Evolutionary conservation across 2,113 vertebrate genomes (phyloP).

Genomic region (Strigops habroptila): DNA sequence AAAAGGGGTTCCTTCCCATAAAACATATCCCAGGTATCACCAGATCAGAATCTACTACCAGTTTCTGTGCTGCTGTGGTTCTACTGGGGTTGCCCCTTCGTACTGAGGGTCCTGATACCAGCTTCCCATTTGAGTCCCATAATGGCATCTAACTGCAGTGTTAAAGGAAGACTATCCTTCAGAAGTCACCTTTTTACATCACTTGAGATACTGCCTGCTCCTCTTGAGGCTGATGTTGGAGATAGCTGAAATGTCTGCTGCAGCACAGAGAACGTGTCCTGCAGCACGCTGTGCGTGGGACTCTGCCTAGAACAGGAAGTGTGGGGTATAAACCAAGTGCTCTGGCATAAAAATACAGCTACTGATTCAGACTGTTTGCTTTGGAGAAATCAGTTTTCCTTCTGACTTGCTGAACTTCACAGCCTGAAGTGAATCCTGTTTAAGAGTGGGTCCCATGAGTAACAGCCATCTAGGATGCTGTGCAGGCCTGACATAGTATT

Average conservation of each 20-base stretch:
- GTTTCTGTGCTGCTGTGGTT: constrained; percentile 24
- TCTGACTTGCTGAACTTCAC: background rate
- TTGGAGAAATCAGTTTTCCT: background rate
- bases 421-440: background rate
- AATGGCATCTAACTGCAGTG: background rate
- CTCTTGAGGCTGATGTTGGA: background rate
- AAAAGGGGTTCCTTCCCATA: background rate
- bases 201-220: background rate
- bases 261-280: background rate
- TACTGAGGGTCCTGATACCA: background rate
- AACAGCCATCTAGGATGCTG: background rate
- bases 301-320: background rate
- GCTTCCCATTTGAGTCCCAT: background rate
- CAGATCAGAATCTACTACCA: background rate
- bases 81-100: background rate
- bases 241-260: background rate
- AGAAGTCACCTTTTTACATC: background rate
- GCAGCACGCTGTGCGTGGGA: background rate
- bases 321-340: background rate
- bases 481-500: background rate
- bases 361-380: background rate
- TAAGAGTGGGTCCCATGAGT: background rate
- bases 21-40: background rate
- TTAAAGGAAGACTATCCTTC: constrained; percentile 21
- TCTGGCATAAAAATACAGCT: constrained; percentile 4